Evolutionary conservation across 2,797 vertebrate genomes (phyloP).

Genomic region (Acropternis orthonyx): DNA sequence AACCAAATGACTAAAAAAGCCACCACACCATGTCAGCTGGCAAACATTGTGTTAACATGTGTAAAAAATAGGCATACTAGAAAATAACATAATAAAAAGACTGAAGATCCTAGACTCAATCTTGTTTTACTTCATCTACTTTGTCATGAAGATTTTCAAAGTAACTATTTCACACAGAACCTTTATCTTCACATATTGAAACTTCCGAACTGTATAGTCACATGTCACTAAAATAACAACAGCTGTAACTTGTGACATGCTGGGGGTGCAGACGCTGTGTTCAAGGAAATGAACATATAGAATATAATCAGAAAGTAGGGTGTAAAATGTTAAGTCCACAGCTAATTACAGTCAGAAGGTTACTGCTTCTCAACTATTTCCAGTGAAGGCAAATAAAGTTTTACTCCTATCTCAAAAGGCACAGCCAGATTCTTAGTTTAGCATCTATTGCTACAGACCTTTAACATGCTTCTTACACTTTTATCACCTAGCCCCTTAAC

Average conservation of each 20-base stretch:
- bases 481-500: neutral
- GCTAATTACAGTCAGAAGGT: neutral
- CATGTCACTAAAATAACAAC: neutral
- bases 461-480: neutral
- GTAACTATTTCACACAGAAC: neutral
- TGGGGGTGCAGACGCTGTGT: neutral
- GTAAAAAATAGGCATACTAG: neutral
- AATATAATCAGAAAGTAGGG: neutral
- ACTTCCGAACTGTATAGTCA: neutral
- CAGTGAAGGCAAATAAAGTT: neutral
- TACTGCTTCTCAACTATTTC: neutral
- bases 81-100: neutral
- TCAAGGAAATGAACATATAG: neutral
- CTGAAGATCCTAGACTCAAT: neutral
- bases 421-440: neutral
- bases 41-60: neutral
- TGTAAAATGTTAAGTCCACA: neutral
- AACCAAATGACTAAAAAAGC: neutral
- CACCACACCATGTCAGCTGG: neutral
- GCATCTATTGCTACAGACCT: neutral
- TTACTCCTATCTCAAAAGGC: neutral
- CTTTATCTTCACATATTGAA: neutral
- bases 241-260: neutral
- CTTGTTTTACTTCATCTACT: neutral
- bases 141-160: neutral